These are phyloP conservation scores for Meandrina meandrites DNA, from an alignment of 92 coral and sea anemone species.

Conservation along the genomic window DNA sequence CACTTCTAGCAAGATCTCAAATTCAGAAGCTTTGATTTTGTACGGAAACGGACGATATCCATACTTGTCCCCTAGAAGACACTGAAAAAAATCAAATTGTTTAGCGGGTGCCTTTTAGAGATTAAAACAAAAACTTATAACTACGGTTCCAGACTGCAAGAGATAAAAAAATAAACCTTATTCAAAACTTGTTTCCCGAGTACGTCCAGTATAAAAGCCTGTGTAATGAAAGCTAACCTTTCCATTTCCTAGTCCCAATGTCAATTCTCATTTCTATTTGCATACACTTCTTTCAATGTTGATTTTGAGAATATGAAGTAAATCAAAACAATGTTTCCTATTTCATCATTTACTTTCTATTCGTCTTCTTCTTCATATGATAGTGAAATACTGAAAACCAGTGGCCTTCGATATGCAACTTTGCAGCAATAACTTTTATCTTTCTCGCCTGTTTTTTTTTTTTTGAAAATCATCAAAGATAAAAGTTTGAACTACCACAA, in stretches of 20 bases:
- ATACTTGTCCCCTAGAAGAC: constrained; percentile 83
- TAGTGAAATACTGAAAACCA: too few species aligned
- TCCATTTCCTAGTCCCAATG: not conserved
- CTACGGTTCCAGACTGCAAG: too few species aligned
- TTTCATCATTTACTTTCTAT: not conserved
- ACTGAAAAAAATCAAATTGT: constrained; percentile 34
- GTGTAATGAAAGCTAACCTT: not conserved
- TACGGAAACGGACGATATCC: constrained; percentile 89
- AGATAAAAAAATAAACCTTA: not conserved
- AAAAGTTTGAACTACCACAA: constrained; percentile 59
- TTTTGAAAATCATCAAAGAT: too few species aligned
- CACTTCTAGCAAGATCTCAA: constrained; percentile 69
- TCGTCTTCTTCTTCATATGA: too few species aligned
- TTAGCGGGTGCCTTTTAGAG: not conserved
- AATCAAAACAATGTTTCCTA: not conserved
- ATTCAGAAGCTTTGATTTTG: constrained; percentile 73
- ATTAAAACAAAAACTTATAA: not conserved
- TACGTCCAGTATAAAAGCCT: not conserved
- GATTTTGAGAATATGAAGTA: not conserved
- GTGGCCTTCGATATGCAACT: too few species aligned
- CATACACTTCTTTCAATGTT: not conserved
- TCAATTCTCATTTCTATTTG: not conserved
- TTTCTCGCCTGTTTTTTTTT: too few species aligned
- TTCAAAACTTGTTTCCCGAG: not conserved
- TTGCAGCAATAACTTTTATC: too few species aligned